Percentiles rank a stretch among this genome's conserved stretches.
Evolutionary conservation across 2,113 vertebrate species (phyloP).

Genomic region (Tapirus terrestris): DNA sequence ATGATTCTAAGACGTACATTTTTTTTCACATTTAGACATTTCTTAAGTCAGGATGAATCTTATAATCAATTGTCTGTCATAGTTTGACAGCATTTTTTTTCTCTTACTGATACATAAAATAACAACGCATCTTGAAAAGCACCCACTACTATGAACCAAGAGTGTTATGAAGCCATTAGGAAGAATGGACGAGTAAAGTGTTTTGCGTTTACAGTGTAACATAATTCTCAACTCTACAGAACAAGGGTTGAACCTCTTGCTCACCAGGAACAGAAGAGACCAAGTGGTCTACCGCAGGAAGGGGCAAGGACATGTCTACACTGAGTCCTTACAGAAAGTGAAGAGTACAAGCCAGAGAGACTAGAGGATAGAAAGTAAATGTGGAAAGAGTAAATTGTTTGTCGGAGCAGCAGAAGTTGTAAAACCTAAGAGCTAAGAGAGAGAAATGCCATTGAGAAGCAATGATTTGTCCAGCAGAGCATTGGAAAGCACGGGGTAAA

Average conservation of each 20-base stretch:
- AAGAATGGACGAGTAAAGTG: not conserved
- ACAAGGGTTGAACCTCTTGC: not conserved
- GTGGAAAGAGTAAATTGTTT: too few relatives aligned
- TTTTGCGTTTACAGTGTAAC: not conserved
- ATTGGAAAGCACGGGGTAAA: not conserved
- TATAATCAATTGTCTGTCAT: not conserved
- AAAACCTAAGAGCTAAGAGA: not conserved
- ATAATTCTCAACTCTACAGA: not conserved
- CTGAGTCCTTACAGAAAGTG: not conserved
- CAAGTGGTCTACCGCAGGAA: not conserved
- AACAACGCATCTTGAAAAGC: slow-evolving; percentile 17
- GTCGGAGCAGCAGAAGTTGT: not conserved
- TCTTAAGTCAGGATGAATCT: not conserved
- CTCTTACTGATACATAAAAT: not conserved
- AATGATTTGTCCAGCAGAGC: not conserved
- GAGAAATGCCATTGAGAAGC: not conserved
- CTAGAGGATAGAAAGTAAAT: not conserved
- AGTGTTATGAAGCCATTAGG: not conserved
- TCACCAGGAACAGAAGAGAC: not conserved
- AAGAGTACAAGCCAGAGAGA: not conserved
- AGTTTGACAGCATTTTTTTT: not conserved
- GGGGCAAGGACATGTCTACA: not conserved
- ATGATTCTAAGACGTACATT: not conserved
- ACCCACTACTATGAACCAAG: not conserved
- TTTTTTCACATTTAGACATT: not conserved